Evolutionary conservation across 2,113 vertebrate genomes (phyloP), one percentile per base, ranked within the genome.

Genomic region (Odontophorus gujanensis): DNA sequence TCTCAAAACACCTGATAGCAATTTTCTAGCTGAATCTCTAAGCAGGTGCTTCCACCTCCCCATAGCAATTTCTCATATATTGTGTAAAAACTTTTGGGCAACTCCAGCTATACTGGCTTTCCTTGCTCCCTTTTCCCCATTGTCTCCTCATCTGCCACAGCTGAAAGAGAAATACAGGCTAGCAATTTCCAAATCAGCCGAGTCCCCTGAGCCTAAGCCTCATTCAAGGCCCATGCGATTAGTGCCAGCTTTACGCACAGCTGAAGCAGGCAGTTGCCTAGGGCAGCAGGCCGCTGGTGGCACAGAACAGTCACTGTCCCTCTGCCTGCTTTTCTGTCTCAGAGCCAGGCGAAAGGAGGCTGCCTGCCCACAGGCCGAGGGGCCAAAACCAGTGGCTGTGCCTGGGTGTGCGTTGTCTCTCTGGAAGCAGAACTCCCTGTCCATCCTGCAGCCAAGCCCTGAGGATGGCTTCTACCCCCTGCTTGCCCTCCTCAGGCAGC

Each of bases 161-260:
- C 42, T 74, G 65, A 83, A 83, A 88, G 42, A 36, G 82, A 81
- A 82, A 79, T 22, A 34, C 11, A 42, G 42, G 34, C 36, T 77
- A 85, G 67, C 50, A 71, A 51, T 83, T 89, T 75, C 57, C 76
- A 93, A 93, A 85, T 57, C 51, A 93, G 63, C 55, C 42, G 77
- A 63, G 75, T 76, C 45, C 36, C 71, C 53, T 26, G 75, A 73
- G 42, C 20, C 67, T 82, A 62, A 87, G 76, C 14, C 85, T 91
- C 77, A 78, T 68, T 67, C 51, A 26, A 83, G 59, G 50, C 76
- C 38, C 45, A 30, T 0, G 3, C 21, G 63, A 77, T 59, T 36
- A 67, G 42, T 59, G 68, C 42, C 82, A 92, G 47, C 42, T 81
- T 78, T 81, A 78, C 59, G 51, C 65, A 48, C 12, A 85, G 45